phyloP scores from a whole-genome alignment of 1,140 invertebrate genomes.

The Druon quercuslanigerum region DNA sequence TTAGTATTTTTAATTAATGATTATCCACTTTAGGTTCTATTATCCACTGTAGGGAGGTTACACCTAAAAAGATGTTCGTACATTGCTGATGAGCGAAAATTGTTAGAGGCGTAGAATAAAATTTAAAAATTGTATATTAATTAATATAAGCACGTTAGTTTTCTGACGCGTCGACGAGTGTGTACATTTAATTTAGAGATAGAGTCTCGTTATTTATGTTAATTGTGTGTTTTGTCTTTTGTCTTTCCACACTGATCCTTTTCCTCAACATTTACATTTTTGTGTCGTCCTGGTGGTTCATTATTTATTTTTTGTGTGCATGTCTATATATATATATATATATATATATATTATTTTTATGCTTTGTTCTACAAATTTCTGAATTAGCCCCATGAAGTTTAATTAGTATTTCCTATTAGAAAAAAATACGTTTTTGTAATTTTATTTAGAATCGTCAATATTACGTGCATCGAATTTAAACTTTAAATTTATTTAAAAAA shows the following conservation, averaged over 20 bases:
- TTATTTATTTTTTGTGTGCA: neutral
- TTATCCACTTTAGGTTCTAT: too few species aligned
- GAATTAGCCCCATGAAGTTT: too few species aligned
- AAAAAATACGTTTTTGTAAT: too few species aligned
- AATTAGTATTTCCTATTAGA: too few species aligned
- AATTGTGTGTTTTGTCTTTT: slow-evolving; percentile 14
- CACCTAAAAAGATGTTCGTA: slow-evolving; percentile 55
- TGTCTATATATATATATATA: neutral
- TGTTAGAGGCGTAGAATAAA: slow-evolving; percentile 67
- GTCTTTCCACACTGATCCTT: neutral
- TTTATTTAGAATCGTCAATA: too few species aligned
- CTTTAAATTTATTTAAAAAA: too few species aligned
- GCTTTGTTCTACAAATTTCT: too few species aligned
- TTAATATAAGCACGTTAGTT: slow-evolving; percentile 40
- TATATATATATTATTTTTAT: too few species aligned
- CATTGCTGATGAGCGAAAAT: slow-evolving; percentile 60
- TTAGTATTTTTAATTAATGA: too few species aligned
- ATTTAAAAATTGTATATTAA: slow-evolving; percentile 66
- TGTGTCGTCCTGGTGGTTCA: neutral
- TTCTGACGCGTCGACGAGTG: slow-evolving; percentile 25
- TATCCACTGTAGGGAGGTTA: too few species aligned
- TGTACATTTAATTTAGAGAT: slow-evolving; percentile 30
- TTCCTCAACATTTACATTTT: neutral
- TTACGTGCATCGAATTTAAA: too few species aligned
- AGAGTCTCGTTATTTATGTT: slow-evolving; percentile 18